These are phyloP conservation scores for Drosophila pseudoobscura DNA, from an alignment of 1,140 invertebrate species.

Conservation along the genomic window DNA sequence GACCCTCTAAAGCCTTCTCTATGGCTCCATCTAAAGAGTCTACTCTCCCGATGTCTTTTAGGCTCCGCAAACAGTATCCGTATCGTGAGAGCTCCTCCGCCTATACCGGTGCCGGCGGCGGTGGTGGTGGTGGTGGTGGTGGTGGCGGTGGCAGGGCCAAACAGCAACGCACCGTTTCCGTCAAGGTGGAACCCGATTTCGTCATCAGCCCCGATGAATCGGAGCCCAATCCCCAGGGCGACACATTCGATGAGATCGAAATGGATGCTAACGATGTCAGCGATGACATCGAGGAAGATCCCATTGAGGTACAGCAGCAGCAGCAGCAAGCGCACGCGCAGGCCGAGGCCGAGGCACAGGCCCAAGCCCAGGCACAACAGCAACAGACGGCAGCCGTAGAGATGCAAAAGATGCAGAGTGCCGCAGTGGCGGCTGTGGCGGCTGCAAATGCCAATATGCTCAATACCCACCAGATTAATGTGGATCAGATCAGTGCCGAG, in stretches of 20 bases:
- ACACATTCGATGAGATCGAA: conserved; percentile 78
- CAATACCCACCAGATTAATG: conserved; percentile 65
- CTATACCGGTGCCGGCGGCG: conserved; percentile 30
- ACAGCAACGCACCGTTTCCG: conserved; percentile 59
- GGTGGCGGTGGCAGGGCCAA: conserved; percentile 26
- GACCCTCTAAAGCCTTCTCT: neutral
- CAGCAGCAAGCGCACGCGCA: conserved; percentile 51
- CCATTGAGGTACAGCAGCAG: conserved; percentile 66
- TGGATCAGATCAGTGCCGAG: conserved; percentile 78
- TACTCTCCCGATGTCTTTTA: conserved; percentile 1
- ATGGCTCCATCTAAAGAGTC: neutral
- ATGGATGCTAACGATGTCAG: conserved; percentile 72
- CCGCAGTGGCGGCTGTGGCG: conserved; percentile 54
- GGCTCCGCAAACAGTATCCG: conserved; percentile 81
- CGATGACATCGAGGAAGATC: conserved; percentile 70
- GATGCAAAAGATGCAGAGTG: conserved; percentile 67
- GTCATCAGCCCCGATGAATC: conserved; percentile 72
- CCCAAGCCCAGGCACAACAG: conserved; percentile 44
- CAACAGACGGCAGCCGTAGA: conserved; percentile 58
- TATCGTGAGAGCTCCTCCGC: conserved; percentile 55
- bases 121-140: conserved; percentile 6
- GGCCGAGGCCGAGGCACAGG: conserved; percentile 52
- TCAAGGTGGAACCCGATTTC: conserved; percentile 77
- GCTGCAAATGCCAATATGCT: conserved; percentile 67
- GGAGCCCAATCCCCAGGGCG: conserved; percentile 70